Base-by-base conservation (phyloP, 92 coral and sea anemone species). In the Pocillopora meandrina region DNA sequence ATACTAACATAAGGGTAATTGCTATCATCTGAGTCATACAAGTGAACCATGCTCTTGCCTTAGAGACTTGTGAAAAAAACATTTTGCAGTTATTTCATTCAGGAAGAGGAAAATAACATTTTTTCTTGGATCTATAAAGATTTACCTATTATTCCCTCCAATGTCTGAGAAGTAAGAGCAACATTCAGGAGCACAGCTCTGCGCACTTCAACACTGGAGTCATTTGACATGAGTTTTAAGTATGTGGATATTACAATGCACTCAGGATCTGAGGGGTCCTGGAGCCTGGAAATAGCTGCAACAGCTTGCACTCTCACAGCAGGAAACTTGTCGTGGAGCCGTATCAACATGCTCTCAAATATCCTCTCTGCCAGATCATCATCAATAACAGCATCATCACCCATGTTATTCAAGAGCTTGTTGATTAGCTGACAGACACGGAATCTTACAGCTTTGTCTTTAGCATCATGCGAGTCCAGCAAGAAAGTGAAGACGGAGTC, bases 311-410 rank as follows among this genome's bases (percentile, higher is more conserved):
- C 79, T 71, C 98, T 82, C 10, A 96, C 82, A 18, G 89, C 92
- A 35, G 98, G 98, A 55, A 92, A 73, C 75, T 92, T 96, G 91
- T 96, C 98, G 33, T 82, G 77, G 21, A 96, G 89, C n/a, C 98
- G 92, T 17, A 56, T 86, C 90, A 96, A 66, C 98, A 96, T 96
- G 72, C 88, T 71, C 57, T 88, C 85, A 63, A 94, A 86, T 76
- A 96, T 96, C 56, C 78, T 91, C 58, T 96, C 98, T 16, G 98
- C 98, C n/a, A 96, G 86, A 17, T 94, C 92, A n/a, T 94, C 96
- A 62, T 94, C 94, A 62, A 96, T 96, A 13, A 88, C 87, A 0
- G 98, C 96, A 56, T 94, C 98, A 26, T 94, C 95, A 80, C 90
- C 92, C 96, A 96, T 83, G 82, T 85, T 90, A 58, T 91, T 93